Evolutionary conservation across 2,797 vertebrate genomes (phyloP), one percentile per base, ranked within the genome.

Genomic region (Anabas testudineus): DNA sequence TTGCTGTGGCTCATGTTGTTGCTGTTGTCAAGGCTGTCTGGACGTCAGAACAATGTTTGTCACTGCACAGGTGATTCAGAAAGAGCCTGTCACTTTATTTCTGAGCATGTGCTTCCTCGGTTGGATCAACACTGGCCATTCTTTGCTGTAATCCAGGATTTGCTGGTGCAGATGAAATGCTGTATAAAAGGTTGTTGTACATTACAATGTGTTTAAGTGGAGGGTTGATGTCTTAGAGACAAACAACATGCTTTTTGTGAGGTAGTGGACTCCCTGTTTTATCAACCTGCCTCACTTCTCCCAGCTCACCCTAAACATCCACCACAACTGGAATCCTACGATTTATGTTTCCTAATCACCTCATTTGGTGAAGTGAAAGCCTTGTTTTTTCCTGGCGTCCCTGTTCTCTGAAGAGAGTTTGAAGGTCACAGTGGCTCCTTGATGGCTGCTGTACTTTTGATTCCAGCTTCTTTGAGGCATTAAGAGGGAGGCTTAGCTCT

Each of bases 401-500:
- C 21, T 1, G 12, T 46, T 58, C 55, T 55, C 65, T 45, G 52
- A 54, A 18, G 71, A 56, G 46, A 69, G 45, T 74, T 56, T 85
- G 78, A 85, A 82, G 81, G 82, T 84, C 87, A 81, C 46, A 0
- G 65, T 1, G 5, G 60, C 71, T 74, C 76, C 69, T 75, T 13
- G 63, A 32, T 62, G 78, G 71, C 73, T 66, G 73, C 76, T 78
- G 67, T 60, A 59, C 66, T 55, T 76, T 39, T 74, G 80, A 78
- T 67, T 75, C 58, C 45, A 16, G 67, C 58, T 37, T 55, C 82
- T 85, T 74, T 67, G 61, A 77, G 71, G 76, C 80, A 65, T 70
- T 83, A 74, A 74, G 78, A 63, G 0, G 43, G 21, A 18, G 60
- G 83, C 83, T 88, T 82, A 84, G 81, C 12, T 1, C 59, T 84